Conservation (phyloP, 35 echinoderm and acorn worm genomes). For the Eucidaris tribuloides region DNA sequence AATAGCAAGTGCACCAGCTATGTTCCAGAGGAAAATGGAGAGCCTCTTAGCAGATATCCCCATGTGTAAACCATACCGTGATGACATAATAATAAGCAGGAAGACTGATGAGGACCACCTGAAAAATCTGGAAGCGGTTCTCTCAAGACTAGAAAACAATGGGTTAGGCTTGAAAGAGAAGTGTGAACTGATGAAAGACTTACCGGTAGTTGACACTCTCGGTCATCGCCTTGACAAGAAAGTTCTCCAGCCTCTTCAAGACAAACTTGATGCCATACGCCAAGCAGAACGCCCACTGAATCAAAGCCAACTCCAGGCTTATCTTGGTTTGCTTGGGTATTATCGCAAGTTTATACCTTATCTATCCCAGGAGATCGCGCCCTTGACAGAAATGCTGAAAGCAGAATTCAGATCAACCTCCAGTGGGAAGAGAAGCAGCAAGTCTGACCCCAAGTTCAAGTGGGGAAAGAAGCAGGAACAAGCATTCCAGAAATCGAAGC, state of each 20-base stretch:
- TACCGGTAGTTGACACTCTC: constrained; percentile 49
- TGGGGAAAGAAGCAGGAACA: background rate
- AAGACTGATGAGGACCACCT: background rate
- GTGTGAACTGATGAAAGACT: constrained; percentile 38
- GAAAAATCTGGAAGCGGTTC: background rate
- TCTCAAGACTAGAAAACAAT: background rate
- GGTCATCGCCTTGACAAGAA: background rate
- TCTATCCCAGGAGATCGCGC: constrained; percentile 21
- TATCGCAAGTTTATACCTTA: constrained; percentile 59
- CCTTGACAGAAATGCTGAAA: constrained; percentile 22
- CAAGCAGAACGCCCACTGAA: constrained; percentile 1
- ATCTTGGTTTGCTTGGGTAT: constrained; percentile 32
- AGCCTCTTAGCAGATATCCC: constrained; percentile 1
- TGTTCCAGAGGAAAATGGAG: constrained; percentile 44
- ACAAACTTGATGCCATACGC: constrained; percentile 19
- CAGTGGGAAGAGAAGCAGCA: background rate
- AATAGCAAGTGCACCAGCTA: constrained; percentile 2
- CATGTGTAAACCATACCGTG: constrained; percentile 8
- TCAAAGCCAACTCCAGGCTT: constrained; percentile 21
- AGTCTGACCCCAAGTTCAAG: background rate
- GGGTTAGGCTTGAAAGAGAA: constrained; percentile 29
- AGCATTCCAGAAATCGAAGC: background rate
- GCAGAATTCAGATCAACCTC: constrained; percentile 5
- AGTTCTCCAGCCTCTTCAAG: background rate
- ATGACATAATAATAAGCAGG: constrained; percentile 19